Evolutionary conservation across 2,888 invertebrate species (phyloP).

Genomic region (Pteria penguin): DNA sequence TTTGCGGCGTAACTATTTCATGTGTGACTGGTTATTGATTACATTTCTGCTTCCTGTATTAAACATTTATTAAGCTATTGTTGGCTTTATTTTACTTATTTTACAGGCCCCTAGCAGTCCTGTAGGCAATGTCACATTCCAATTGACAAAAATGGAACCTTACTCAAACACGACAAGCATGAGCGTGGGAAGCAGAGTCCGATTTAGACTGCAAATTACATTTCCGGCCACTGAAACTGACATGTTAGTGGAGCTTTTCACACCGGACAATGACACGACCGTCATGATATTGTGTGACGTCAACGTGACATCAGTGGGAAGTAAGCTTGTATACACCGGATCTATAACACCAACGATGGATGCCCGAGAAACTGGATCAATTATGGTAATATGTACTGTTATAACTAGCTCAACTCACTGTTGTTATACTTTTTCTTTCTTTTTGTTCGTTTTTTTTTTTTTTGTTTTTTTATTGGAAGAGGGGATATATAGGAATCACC

Average conservation of each 20-base stretch:
- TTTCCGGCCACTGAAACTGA: constrained; percentile 67
- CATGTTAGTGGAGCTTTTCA: constrained; percentile 77
- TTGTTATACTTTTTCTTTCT: too few relatives aligned
- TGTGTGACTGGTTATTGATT: too few relatives aligned
- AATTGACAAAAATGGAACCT: constrained; percentile 47
- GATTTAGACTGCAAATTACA: constrained; percentile 65
- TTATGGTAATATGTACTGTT: constrained; percentile 42
- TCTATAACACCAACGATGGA: constrained; percentile 52
- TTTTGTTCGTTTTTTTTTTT: too few relatives aligned
- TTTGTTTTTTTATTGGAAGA: too few relatives aligned
- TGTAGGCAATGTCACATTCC: constrained; percentile 58
- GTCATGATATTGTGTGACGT: constrained; percentile 77
- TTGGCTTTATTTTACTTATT: neutral
- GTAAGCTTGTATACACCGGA: constrained; percentile 49
- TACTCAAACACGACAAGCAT: constrained; percentile 49
- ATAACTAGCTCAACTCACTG: neutral
- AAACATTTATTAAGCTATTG: neutral
- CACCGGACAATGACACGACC: constrained; percentile 76
- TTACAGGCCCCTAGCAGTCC: constrained; percentile 20
- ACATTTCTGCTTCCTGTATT: too few relatives aligned
- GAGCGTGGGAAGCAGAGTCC: constrained; percentile 64
- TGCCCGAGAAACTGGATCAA: constrained; percentile 48
- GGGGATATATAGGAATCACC: too few relatives aligned
- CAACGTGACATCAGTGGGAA: constrained; percentile 55
- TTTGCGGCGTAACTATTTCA: too few relatives aligned